Conservation (phyloP, 1,140 invertebrate species). For the Magallana gigas region DNA sequence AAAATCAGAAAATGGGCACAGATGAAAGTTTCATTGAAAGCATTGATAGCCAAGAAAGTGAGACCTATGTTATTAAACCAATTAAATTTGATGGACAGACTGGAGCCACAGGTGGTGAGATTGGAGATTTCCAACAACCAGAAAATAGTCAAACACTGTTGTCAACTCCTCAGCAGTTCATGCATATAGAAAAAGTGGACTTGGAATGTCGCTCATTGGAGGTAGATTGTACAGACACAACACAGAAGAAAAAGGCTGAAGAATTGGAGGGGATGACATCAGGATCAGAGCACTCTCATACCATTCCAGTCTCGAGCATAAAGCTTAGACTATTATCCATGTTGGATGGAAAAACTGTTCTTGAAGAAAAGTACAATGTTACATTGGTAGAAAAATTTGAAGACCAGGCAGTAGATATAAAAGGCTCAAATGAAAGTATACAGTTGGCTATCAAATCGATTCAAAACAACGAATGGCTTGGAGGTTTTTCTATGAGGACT, state of each 20-base stretch:
- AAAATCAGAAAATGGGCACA: background rate
- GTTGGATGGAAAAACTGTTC: conserved; percentile 29
- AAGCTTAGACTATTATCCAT: conserved; percentile 1
- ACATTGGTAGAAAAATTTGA: background rate
- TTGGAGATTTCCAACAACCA: too few relatives aligned
- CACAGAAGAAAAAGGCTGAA: background rate
- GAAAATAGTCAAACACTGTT: too few relatives aligned
- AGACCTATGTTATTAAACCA: background rate
- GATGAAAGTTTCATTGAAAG: background rate
- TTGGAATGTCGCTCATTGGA: background rate
- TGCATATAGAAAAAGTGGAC: background rate
- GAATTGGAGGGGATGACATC: background rate
- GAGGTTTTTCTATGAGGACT: background rate
- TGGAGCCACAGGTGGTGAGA: too few relatives aligned
- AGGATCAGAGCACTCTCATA: background rate
- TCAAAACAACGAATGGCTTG: conserved; percentile 24
- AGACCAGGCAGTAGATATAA: background rate
- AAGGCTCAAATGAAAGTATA: background rate
- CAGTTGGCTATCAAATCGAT: background rate
- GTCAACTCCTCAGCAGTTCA: background rate
- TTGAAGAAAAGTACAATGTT: conserved; percentile 10
- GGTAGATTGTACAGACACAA: background rate
- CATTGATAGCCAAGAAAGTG: background rate
- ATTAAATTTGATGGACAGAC: too few relatives aligned
- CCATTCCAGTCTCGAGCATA: background rate